Base-by-base conservation (phyloP, 2,113 vertebrate species). In the Oncorhynchus tshawytscha region DNA sequence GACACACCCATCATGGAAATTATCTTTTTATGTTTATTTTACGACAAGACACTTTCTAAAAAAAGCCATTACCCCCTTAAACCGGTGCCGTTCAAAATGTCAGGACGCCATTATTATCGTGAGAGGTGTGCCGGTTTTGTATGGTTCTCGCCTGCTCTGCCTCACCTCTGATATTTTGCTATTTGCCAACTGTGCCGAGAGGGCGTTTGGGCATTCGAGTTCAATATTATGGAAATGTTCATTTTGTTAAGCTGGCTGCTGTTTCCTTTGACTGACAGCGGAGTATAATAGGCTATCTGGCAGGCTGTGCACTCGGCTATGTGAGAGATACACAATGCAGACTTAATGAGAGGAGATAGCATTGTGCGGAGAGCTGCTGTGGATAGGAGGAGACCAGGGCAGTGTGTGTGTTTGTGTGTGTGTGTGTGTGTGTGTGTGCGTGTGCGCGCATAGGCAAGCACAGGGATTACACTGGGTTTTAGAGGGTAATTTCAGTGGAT, bases 201-300 rank as follows among this genome's bases (percentile, higher is more conserved):
- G 69, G 77, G 81, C 83, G 84, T 80, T 80, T 78, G 51, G 51
- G 51, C 16, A 79, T 62, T 29, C 60, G 18, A 78, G 66, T 82
- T 80, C 82, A 83, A 75, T 89, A 76, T 90, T 82, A 89, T 89
- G 89, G 84, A 84, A 88, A 91, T 89, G 86, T 85, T 87, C 73
- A 77, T 86, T 88, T 80, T 87, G 86, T 78, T 88, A 88, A 88
- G 84, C 67, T 59, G 0, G 64, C 74, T 49, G 71, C 7, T 67
- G 65, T 18, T 31, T 27, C 1, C 67, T 76, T 83, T 86, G 87
- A 90, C 78, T 79, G 87, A 83, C 86, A 72, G 78, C 54, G 24
- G 7, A 76, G 79, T 86, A 90, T 83, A 89, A 89, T 81, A 31
- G 72, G 20, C 71, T 70, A 73, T 72, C 71, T 62, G 77, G 81